Conservation (phyloP, 2,888 invertebrate species). For the Mythimna albipuncta region DNA sequence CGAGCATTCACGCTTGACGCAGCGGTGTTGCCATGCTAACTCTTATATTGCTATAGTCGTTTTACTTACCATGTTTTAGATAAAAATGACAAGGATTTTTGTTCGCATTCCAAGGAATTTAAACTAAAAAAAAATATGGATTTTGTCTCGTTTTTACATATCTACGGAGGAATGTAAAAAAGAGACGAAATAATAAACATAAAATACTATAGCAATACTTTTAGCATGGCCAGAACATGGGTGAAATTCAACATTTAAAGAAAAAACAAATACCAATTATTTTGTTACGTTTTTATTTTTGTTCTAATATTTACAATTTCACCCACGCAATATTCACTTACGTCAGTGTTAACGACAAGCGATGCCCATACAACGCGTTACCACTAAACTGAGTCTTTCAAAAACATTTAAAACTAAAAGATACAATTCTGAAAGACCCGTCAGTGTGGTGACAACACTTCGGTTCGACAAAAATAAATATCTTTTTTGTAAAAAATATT, state of each 20-base stretch:
- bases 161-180: slow-evolving; percentile 50
- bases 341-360: slow-evolving; percentile 90
- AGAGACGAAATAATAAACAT: slow-evolving; percentile 27
- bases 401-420: slow-evolving; percentile 44
- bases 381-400: slow-evolving; percentile 67
- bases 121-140: slow-evolving; percentile 9
- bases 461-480: slow-evolving; percentile 62
- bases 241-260: slow-evolving; percentile 36
- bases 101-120: neutral
- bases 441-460: slow-evolving; percentile 69
- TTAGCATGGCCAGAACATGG: slow-evolving; percentile 64
- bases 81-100: slow-evolving; percentile 2
- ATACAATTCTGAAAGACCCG: slow-evolving; percentile 71
- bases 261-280: neutral
- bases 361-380: slow-evolving; percentile 88
- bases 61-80: slow-evolving; percentile 23
- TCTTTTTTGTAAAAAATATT: slow-evolving; percentile 52
- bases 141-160: slow-evolving; percentile 52
- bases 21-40: slow-evolving; percentile 75
- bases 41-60: slow-evolving; percentile 59
- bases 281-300: neutral
- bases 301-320: slow-evolving; percentile 54
- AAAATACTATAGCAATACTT: slow-evolving; percentile 59
- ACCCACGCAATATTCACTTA: slow-evolving; percentile 75
- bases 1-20: slow-evolving; percentile 90